Evolutionary conservation across 2,113 vertebrate species (phyloP).

Genomic region (Puffinus mauretanicus): DNA sequence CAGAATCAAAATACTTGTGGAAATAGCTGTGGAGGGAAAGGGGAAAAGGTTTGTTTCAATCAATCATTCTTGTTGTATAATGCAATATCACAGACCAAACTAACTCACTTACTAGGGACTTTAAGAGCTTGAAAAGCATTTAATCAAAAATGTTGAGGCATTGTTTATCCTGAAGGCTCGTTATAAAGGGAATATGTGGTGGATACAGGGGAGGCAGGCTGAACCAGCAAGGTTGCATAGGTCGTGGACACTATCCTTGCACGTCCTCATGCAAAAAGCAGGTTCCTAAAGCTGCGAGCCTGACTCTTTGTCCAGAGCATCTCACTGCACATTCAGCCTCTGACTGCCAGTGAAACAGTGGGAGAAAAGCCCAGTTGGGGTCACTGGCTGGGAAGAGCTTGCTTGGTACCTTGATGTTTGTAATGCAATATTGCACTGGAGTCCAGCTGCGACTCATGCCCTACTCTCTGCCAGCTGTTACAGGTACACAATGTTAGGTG

Average conservation of each 20-base stretch:
- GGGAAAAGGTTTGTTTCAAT: slow-evolving; percentile 48
- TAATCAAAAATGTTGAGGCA: slow-evolving; percentile 64
- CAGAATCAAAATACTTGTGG: slow-evolving; percentile 71
- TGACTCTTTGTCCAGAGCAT: not conserved
- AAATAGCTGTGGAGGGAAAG: slow-evolving; percentile 63
- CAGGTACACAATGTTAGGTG: not conserved
- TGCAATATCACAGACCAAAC: slow-evolving; percentile 38
- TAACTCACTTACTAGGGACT: slow-evolving; percentile 60
- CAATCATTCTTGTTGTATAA: slow-evolving; percentile 40
- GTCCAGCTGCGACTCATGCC: not conserved
- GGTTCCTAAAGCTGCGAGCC: not conserved
- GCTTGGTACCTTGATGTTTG: not conserved
- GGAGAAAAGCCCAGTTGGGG: not conserved
- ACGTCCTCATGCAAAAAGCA: not conserved
- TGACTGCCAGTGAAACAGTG: not conserved
- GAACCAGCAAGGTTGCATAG: not conserved
- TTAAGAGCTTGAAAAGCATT: slow-evolving; percentile 67
- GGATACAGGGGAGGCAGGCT: not conserved
- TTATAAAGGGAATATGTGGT: not conserved
- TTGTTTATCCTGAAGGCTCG: slow-evolving; percentile 32
- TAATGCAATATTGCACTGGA: not conserved
- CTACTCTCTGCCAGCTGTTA: not conserved
- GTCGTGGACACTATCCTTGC: not conserved
- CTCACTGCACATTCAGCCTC: not conserved
- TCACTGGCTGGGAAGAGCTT: not conserved